Evolutionary conservation across 2,113 vertebrate genomes (phyloP).

Genomic region (Bettongia penicillata): DNA sequence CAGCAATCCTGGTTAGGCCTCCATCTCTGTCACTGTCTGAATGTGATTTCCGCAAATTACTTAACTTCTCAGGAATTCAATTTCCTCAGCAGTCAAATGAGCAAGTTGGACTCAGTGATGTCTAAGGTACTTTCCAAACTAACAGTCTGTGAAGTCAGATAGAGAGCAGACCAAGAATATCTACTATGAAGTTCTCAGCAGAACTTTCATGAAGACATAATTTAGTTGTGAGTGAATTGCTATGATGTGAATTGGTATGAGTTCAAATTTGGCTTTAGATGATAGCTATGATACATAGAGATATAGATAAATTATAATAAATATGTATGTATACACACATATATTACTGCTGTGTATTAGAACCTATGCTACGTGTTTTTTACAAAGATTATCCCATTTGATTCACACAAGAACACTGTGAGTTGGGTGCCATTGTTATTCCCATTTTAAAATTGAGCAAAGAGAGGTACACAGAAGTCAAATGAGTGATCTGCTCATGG

Average conservation of each 20-base stretch:
- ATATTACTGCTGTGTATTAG: background rate
- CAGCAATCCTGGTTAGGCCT: background rate
- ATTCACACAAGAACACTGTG: background rate
- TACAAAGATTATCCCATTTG: background rate
- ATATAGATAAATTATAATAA: background rate
- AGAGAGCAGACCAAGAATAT: conserved; percentile 5
- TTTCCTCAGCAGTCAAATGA: background rate
- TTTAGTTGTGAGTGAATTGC: conserved; percentile 18
- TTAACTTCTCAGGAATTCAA: background rate
- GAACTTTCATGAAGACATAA: background rate
- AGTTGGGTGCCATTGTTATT: background rate
- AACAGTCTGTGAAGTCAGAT: background rate
- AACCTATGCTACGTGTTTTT: background rate
- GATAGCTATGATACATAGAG: background rate
- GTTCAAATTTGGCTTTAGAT: background rate
- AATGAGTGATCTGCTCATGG: background rate
- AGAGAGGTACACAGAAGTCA: background rate
- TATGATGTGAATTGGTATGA: background rate
- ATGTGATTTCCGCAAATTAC: background rate
- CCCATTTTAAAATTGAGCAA: background rate
- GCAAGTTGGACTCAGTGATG: background rate
- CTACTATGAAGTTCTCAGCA: background rate
- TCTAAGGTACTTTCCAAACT: background rate
- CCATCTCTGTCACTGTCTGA: background rate
- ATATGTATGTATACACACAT: background rate